A percentile compares a stretch with the other conserved stretches of the same genome.
phyloP scores from a whole-genome alignment of 2,113 vertebrate genomes.

The Saccopteryx leptura region DNA sequence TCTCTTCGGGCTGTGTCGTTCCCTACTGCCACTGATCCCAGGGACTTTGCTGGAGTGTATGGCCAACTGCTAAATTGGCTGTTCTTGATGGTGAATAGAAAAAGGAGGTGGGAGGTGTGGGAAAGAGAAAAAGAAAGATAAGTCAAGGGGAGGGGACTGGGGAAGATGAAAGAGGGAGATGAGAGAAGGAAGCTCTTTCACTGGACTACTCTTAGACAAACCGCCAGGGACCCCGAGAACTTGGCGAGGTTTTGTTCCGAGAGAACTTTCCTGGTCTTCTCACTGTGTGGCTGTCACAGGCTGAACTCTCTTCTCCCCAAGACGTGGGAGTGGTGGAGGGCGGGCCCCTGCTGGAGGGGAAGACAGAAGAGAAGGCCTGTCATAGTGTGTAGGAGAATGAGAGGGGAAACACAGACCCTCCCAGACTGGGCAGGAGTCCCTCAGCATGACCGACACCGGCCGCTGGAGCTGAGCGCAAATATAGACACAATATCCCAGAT shows the following conservation, averaged over 20 bases:
- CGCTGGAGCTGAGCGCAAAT: not conserved
- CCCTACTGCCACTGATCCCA: slow-evolving; percentile 62
- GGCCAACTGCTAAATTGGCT: slow-evolving; percentile 74
- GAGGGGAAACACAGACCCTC: not conserved
- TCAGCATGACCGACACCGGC: not conserved
- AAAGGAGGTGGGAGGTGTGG: slow-evolving; percentile 22
- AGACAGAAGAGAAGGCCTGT: not conserved
- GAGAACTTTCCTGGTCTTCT: slow-evolving; percentile 75
- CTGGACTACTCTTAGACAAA: slow-evolving; percentile 64
- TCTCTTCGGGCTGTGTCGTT: slow-evolving; percentile 55
- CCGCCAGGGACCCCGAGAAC: slow-evolving; percentile 70
- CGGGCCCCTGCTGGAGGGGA: not conserved
- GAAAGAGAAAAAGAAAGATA: slow-evolving; percentile 76
- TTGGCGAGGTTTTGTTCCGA: slow-evolving; percentile 79
- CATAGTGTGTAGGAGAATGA: accelerated
- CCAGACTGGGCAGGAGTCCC: not conserved
- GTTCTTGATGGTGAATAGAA: slow-evolving; percentile 77
- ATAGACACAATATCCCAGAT: accelerated
- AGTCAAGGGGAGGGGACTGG: slow-evolving; percentile 80
- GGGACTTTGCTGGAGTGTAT: slow-evolving; percentile 31
- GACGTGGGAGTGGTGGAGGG: not conserved
- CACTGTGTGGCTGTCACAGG: slow-evolving; percentile 69
- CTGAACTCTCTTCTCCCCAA: slow-evolving; percentile 71
- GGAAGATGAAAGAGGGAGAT: slow-evolving; percentile 84
- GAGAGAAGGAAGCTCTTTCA: slow-evolving; percentile 83